Percentiles rank a stretch among this genome's conserved stretches.
Evolutionary conservation across 2,797 vertebrate genomes (phyloP).

Genomic region (Xenops minutus): DNA sequence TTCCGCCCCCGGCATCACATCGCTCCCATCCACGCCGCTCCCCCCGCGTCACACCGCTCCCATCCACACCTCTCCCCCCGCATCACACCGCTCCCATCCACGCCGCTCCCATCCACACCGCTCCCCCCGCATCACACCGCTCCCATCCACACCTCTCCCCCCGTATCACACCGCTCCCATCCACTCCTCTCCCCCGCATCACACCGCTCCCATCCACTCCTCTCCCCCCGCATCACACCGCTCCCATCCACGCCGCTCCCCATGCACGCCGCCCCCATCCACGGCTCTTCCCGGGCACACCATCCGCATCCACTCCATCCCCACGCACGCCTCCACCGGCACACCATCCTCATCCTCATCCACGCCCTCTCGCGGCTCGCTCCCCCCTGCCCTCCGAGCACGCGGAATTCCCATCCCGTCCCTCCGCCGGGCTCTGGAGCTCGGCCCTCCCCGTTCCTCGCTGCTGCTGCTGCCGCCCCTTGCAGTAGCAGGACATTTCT

Average conservation of each 20-base stretch:
- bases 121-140: too few relatives aligned
- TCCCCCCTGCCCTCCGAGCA: too few relatives aligned
- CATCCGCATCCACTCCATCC: fast-evolving
- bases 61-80: too few relatives aligned
- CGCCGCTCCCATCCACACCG: not conserved
- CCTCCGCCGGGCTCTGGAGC: not conserved
- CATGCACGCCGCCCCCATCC: too few relatives aligned
- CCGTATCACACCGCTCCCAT: not conserved
- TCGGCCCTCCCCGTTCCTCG: too few relatives aligned
- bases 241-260: not conserved
- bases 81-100: not conserved
- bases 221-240: too few relatives aligned
- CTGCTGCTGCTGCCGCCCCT: too few relatives aligned
- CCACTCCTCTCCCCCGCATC: not conserved
- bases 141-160: too few relatives aligned
- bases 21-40: not conserved
- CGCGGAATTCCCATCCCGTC: not conserved
- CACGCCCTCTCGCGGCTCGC: not conserved
- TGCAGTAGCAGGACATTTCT: fast-evolving
- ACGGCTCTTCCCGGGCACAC: fast-evolving
- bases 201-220: too few relatives aligned
- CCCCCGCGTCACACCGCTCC: too few relatives aligned
- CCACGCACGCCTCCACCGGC: too few relatives aligned
- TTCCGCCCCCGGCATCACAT: not conserved
- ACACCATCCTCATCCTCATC: fast-evolving